Percentiles rank a stretch among this genome's conserved stretches.
Conservation (phyloP, 2,888 invertebrate species). For the Tenthredo mesomela region DNA sequence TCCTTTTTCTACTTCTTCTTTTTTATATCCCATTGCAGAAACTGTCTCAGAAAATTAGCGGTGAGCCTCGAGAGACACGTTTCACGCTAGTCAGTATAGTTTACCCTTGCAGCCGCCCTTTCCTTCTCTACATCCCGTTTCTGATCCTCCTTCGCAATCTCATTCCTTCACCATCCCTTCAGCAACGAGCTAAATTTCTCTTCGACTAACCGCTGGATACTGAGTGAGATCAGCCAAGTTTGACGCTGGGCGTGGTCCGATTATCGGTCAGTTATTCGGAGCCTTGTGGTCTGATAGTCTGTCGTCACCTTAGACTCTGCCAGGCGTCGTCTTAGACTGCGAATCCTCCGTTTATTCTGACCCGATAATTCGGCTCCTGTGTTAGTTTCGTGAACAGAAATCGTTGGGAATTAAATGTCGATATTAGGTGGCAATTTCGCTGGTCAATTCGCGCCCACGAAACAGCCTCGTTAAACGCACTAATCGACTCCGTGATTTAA, state of each 20-base stretch:
- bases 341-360: not conserved
- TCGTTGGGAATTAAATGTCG: not conserved
- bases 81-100: not conserved
- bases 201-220: constrained; percentile 61
- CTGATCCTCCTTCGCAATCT: not conserved
- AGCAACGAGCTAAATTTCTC: constrained; percentile 53
- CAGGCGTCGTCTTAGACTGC: not conserved
- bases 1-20: not conserved
- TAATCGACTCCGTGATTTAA: constrained; percentile 36
- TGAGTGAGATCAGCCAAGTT: constrained; percentile 21
- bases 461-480: constrained; percentile 28
- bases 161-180: constrained; percentile 31
- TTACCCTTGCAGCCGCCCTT: not conserved
- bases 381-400: not conserved
- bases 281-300: not conserved
- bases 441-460: constrained; percentile 9
- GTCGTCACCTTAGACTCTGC: not conserved
- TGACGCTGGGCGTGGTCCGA: constrained; percentile 31
- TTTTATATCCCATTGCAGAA: not conserved
- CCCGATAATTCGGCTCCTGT: not conserved
- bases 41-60: constrained; percentile 30
- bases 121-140: not conserved
- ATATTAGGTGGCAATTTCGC: not conserved
- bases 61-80: not conserved
- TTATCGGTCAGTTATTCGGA: constrained; percentile 41